Conservation (phyloP, 23 tunicate species). For the Styela plicata region DNA sequence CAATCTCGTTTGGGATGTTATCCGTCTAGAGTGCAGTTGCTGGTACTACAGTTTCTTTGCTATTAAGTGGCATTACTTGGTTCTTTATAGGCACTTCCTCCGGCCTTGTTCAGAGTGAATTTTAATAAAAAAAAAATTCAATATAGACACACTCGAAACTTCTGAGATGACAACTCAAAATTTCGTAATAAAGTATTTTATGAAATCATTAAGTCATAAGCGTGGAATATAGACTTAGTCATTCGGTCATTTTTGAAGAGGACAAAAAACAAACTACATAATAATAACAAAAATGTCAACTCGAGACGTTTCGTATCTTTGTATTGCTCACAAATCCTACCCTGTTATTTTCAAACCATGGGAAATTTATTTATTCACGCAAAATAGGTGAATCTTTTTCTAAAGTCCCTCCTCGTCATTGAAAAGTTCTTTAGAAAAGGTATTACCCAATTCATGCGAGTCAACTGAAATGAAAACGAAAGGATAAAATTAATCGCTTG, state of each 20-base stretch:
- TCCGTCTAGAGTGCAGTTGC: no score
- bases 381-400: no score
- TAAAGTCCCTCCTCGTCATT: no score
- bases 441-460: neutral
- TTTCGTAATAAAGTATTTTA: no score
- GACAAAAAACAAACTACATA: conserved; percentile 1
- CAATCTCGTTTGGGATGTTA: no score
- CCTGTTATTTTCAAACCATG: neutral
- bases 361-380: neutral
- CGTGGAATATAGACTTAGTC: conserved; percentile 16
- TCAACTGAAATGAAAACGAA: neutral
- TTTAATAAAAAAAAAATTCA: neutral
- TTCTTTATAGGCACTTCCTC: no score
- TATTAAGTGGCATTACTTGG: no score
- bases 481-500: neutral
- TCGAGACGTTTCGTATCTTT: neutral
- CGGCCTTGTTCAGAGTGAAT: no score
- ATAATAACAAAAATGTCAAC: neutral
- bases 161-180: no score
- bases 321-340: neutral
- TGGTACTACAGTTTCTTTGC: no score
- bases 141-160: neutral
- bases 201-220: no score
- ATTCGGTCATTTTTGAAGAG: conserved; percentile 11
- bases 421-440: no score